Evolutionary conservation across 1,140 invertebrate species (phyloP), one percentile per base, ranked within the genome.

Genomic region (Spodoptera litura): DNA sequence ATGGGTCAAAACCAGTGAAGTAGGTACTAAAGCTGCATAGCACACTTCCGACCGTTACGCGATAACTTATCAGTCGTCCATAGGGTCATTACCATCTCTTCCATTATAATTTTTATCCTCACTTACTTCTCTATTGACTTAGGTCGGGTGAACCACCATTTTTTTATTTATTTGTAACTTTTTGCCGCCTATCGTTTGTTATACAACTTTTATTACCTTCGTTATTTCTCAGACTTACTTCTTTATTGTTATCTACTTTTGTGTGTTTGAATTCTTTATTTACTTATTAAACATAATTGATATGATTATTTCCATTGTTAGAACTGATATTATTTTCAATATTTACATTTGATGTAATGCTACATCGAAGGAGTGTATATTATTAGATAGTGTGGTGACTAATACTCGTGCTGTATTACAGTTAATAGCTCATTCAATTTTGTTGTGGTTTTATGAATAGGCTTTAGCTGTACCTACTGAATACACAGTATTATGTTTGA

Each of bases 41-140:
- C 64, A 68, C 61, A 75, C 77, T 87, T 84, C 82, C 84, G 80
- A 84, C 78, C 61, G 71, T 70, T 5, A 12, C 61, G 83, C 61
- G 83, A 89, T 88, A 84, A 53, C 78, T 78, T 87, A 88, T 88
- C 87, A 78, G 72, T 70, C 73, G 81, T 78, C 82, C 38, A 58
- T 84, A 86, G 77, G 77, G 88, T 89, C 86, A 89, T 86, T 88
- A 89, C 81, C 81, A 74, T 78, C 58, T 68, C 61, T 68, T 68
- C 6, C 51, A 68, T 52, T 74, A 61, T 80, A 51, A 74, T 86
- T 81, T 87, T 83, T 83, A 87, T 79, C 55, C 55, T 64, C 75
- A 61, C 51, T 55, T 68, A 75, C 13, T 70, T 20, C 49, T 76
- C 12, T 64, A 70, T 84, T 85, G 77, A 81, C 83, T 84, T 81